Evolutionary conservation across 2,797 vertebrate species (phyloP), one percentile per base, ranked within the genome.

Genomic region (Halcyon chelicuti): DNA sequence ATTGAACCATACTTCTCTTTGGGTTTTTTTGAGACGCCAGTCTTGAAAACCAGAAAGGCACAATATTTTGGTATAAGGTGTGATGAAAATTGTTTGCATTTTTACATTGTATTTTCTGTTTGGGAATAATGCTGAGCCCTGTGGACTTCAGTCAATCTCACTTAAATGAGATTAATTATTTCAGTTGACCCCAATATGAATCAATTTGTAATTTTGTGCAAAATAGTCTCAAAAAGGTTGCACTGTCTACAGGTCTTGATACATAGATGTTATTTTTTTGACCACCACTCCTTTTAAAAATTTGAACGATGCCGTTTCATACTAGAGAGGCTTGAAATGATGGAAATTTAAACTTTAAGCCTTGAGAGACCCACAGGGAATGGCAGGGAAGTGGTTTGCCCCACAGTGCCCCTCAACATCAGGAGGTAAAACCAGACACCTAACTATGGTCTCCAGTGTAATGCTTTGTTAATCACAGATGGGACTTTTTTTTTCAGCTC

Each of bases 321-420:
- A 58, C 79, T 86, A 86, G 73, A 55, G 39, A 93, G 37, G 31
- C 78, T 90, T 89, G 47, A 90, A 95, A 93, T 75, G 93, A 26
- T 49, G 52, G 65, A 44, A 87, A 90, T 95, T 72, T 86, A 93
- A 94, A 40, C 55, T 83, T 83, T 61, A 90, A 88, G n/a, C 42
- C 68, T 78, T 84, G 47, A 72, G n/a, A 93, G 18, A 44, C 62
- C 42, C 79, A 35, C 10, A 5, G 31, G 47, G 68, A 20, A 57
- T 0, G 0, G 19, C 37, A 74, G 54, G 52, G 26, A 72, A 79
- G 11, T 29, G 10, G 17, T 88, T 94, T 93, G 29, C 73, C 74
- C 61, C 44, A 21, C 57, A 42, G 39, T 44, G 26, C 5, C n/a
- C 39, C 22, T 55, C 39, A 33, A 39, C 1, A 1, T 74, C 73